A percentile compares a stretch with the other conserved stretches of the same genome.
Conservation (phyloP, 2,113 vertebrate species). For the Cygnus atratus region DNA sequence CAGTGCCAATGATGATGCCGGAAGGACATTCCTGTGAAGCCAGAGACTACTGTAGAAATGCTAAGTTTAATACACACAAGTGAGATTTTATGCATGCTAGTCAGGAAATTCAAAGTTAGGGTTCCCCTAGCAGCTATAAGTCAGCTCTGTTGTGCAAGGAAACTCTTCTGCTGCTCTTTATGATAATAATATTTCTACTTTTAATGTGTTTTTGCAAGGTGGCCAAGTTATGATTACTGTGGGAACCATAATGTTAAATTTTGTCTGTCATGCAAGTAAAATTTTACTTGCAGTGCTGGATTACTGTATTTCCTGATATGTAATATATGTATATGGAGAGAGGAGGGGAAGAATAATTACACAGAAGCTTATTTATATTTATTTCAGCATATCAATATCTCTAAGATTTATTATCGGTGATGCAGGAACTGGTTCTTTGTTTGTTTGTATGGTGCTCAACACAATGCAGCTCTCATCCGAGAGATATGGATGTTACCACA, state of each 20-base stretch:
- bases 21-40: constrained; percentile 27
- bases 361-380: neutral
- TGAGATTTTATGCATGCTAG: constrained; percentile 5
- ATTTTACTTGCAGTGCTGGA: constrained; percentile 34
- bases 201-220: constrained; percentile 40
- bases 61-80: neutral
- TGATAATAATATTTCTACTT: constrained; percentile 55
- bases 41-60: neutral
- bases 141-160: neutral
- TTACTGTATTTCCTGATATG: constrained; percentile 34
- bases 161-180: constrained; percentile 48
- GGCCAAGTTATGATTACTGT: constrained; percentile 62
- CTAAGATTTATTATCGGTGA: neutral
- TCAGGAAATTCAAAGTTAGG: constrained; percentile 43
- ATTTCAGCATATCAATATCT: neutral
- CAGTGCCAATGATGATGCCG: neutral
- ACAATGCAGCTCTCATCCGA: neutral
- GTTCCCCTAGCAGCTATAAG: constrained; percentile 60
- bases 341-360: neutral
- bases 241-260: constrained; percentile 71
- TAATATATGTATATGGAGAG: neutral
- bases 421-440: neutral
- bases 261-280: constrained; percentile 27
- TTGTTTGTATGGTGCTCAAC: neutral
- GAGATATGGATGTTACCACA: neutral